These are phyloP conservation scores for Sebastes vulpes DNA, from an alignment of 2,797 vertebrate genomes.

Conservation along the genomic window DNA sequence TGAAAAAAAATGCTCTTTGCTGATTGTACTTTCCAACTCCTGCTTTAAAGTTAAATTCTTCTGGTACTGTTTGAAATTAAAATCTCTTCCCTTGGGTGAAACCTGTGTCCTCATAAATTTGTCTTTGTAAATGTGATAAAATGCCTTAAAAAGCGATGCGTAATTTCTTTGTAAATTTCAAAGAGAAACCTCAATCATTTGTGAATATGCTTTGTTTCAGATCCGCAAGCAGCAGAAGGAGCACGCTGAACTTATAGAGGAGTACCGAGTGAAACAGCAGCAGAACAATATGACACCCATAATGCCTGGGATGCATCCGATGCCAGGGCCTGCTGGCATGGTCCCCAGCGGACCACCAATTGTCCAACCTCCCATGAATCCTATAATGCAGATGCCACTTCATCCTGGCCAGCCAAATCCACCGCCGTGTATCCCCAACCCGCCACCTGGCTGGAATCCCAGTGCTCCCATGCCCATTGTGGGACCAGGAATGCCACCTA, in stretches of 20 bases:
- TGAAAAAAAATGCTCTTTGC: not conserved
- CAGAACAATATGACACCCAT: constrained; percentile 89
- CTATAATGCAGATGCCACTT: constrained; percentile 86
- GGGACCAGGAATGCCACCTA: constrained; percentile 69
- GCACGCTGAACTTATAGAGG: constrained; percentile 97
- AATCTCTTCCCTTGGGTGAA: not conserved
- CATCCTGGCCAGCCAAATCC: constrained; percentile 88
- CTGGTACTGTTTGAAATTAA: not conserved
- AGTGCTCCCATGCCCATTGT: constrained; percentile 71
- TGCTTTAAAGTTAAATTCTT: constrained; percentile 11
- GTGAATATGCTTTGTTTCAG: constrained; percentile 70
- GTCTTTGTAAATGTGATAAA: constrained; percentile 9
- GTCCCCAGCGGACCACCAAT: constrained; percentile 85
- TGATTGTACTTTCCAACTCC: not conserved
- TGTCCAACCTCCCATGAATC: constrained; percentile 87
- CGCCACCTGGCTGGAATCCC: constrained; percentile 90
- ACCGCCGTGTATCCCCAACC: constrained; percentile 83
- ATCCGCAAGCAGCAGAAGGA: constrained; percentile 99
- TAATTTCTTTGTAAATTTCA: not conserved
- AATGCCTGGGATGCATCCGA: constrained; percentile 86
- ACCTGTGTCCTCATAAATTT: not conserved
- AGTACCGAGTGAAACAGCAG: constrained; percentile 96
- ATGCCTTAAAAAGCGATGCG: not conserved
- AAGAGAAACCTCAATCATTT: not conserved
- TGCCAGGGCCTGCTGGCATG: constrained; percentile 85